Evolutionary conservation across 2,888 invertebrate genomes (phyloP).

Genomic region (Callimorpha dominula): DNA sequence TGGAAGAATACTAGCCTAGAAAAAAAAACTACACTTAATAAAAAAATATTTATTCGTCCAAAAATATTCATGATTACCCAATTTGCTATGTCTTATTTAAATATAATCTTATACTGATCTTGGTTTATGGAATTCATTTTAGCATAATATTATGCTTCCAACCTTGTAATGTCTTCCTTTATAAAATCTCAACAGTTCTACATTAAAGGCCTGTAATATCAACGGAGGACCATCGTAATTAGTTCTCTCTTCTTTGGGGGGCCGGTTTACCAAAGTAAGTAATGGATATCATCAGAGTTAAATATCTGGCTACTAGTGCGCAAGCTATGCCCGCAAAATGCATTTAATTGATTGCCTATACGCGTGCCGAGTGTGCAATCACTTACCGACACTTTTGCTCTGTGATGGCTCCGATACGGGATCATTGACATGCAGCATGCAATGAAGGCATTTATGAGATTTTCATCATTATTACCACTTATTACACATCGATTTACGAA

Average conservation of each 20-base stretch:
- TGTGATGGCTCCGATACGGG: conserved; percentile 35
- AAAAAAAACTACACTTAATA: no score
- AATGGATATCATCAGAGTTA: background rate
- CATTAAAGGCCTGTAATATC: no score
- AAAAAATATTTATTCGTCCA: no score
- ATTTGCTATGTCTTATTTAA: no score
- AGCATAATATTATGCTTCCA: no score
- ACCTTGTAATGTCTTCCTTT: no score
- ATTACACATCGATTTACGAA: conserved; percentile 45
- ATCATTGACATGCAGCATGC: conserved; percentile 46
- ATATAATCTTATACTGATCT: no score
- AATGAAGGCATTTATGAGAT: conserved; percentile 35
- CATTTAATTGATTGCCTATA: conserved; percentile 17
- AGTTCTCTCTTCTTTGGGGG: background rate
- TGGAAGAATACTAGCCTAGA: no score
- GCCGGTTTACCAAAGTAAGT: background rate
- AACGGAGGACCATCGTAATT: background rate
- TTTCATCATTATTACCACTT: conserved; percentile 38
- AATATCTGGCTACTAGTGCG: background rate
- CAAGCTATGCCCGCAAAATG: conserved; percentile 1
- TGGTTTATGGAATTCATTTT: no score
- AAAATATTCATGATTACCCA: no score
- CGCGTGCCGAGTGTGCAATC: conserved; percentile 24
- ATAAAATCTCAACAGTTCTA: no score
- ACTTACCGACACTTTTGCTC: conserved; percentile 31